Evolutionary conservation across 2,797 vertebrate genomes (phyloP).

Genomic region (Tiaroga cobitis): DNA sequence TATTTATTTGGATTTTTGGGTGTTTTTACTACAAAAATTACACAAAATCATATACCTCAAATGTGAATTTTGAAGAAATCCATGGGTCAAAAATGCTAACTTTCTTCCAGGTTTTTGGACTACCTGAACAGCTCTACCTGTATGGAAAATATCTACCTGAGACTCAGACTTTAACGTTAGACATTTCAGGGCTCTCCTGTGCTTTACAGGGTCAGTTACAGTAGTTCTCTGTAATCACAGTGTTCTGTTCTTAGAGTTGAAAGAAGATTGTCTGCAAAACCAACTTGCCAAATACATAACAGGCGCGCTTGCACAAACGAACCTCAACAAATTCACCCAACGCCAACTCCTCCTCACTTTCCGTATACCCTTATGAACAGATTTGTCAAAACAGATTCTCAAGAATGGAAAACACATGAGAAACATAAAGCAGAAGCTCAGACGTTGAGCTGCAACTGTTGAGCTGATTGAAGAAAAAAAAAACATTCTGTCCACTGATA

Average conservation of each 20-base stretch:
- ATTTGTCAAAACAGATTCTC: conserved; percentile 54
- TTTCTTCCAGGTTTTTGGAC: not conserved
- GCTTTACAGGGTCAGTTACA: not conserved
- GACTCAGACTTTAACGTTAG: not conserved
- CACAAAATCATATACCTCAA: no score
- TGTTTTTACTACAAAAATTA: no score
- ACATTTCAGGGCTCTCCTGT: not conserved
- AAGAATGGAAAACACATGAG: conserved; percentile 46
- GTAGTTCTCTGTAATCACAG: conserved; percentile 22
- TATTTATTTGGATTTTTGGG: not conserved
- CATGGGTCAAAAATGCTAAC: not conserved
- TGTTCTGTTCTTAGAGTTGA: conserved; percentile 22
- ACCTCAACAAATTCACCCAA: conserved; percentile 31
- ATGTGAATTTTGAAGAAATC: no score
- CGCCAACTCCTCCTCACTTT: conserved; percentile 21
- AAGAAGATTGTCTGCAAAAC: conserved; percentile 31
- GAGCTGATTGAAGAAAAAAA: conserved; percentile 5
- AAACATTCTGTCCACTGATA: not conserved
- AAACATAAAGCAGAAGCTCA: conserved; percentile 46
- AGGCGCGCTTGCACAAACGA: conserved; percentile 22
- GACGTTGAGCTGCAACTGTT: conserved; percentile 25
- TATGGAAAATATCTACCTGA: not conserved
- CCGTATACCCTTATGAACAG: conserved; percentile 20
- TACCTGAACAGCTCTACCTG: conserved; percentile 3
- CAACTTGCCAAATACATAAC: conserved; percentile 25